Percentiles rank a stretch among this genome's conserved stretches.
Evolutionary conservation across 2,113 vertebrate species (phyloP).

Genomic region (Nymphicus hollandicus): DNA sequence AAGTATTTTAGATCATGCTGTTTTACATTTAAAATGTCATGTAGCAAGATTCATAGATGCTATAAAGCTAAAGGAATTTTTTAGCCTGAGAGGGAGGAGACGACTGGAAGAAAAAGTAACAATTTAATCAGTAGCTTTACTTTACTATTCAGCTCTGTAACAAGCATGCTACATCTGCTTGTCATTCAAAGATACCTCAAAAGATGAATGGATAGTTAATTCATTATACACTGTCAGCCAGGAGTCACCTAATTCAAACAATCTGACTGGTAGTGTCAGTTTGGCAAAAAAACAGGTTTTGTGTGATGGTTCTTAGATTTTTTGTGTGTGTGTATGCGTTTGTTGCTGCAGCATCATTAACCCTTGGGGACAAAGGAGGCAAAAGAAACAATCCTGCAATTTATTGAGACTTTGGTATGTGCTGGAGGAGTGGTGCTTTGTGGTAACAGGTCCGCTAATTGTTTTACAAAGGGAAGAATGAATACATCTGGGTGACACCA

Average conservation of each 20-base stretch:
- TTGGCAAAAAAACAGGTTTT: background rate
- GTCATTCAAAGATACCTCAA: background rate
- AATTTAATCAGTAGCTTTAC: background rate
- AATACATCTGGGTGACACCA: background rate
- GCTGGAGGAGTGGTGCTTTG: background rate
- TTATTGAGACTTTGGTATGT: rapidly evolving
- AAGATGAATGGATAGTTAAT: background rate
- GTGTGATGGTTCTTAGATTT: background rate
- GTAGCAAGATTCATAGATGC: background rate
- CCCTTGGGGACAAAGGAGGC: background rate
- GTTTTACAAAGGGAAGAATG: background rate
- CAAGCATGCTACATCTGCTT: background rate
- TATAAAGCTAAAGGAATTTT: background rate
- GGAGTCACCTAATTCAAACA: background rate
- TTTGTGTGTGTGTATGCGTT: background rate
- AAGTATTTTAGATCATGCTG: background rate
- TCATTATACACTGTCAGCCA: background rate
- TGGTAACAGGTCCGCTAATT: rapidly evolving
- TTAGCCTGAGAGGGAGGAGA: background rate
- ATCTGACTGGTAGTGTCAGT: background rate
- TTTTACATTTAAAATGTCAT: background rate
- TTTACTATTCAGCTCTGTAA: background rate
- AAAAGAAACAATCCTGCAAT: background rate
- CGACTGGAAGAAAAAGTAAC: background rate
- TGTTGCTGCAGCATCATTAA: background rate